Evolutionary conservation across 2,113 vertebrate species (phyloP), one percentile per base, ranked within the genome.

Genomic region (Lophotis ruficrista): DNA sequence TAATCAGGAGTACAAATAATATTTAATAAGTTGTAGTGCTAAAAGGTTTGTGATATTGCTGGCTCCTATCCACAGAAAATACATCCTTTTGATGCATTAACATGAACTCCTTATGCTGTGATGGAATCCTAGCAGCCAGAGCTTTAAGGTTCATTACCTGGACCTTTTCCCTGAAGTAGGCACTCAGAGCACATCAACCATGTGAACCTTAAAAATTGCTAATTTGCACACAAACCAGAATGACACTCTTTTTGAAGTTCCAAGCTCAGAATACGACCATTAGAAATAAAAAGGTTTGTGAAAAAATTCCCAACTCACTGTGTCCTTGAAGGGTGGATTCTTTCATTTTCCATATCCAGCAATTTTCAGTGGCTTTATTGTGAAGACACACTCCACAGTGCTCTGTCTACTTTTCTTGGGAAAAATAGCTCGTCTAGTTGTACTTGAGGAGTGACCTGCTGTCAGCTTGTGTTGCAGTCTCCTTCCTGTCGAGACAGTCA

Each of bases 101-200:
- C 4, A 65, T 43, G 30, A 72, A 50, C 22, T 86, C 14, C 61
- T 68, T 10, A 31, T 61, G 33, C 6, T 69, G 10, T 77, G 45
- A 57, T n/a, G 10, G 6, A 77, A 50, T 64, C 20, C 19, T 80
- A 25, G 19, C 14, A 83, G 19, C 12, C 35, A 89, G 50, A 81
- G 9, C 6, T 80, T 50, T 90, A 50, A 77, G 27, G 7, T 60
- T 15, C 7, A 24, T 41, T 68, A 31, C 12, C 24, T 48, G n/a
- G 41, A 38, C 4, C 2, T 76, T 69, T 69, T 47, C 8, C 6
- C n/a, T 70, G 45, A 76, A 69, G 8, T 30, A 68, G 58, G 20
- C 10, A 72, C 7, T 5, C 5, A 65, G 47, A 71, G 12, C 19
- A 72, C 4, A 38, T 41, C 14, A 70, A 27, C 27, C 0, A 0